Conservation (phyloP, 2,888 invertebrate genomes). For the Latrodectus elegans region DNA sequence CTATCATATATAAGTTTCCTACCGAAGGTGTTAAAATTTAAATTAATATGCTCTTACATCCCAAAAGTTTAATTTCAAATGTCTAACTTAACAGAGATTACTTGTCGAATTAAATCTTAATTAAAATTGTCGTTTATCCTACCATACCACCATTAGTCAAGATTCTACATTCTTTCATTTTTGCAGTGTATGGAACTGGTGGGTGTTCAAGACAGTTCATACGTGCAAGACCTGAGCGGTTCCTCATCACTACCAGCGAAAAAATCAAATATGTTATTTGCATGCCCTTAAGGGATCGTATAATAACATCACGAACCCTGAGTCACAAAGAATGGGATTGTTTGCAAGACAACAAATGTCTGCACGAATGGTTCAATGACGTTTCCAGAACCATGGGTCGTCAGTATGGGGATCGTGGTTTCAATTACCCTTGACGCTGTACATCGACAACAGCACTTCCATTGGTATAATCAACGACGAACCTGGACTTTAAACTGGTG, state of each 20-base stretch:
- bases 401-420: constrained; percentile 23
- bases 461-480: constrained; percentile 24
- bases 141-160: background rate
- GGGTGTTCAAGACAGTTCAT: constrained; percentile 1
- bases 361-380: constrained; percentile 16
- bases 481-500: constrained; percentile 10
- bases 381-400: constrained; percentile 21
- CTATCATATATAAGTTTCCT: no score
- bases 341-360: constrained; percentile 35
- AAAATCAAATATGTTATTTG: constrained; percentile 22
- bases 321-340: constrained; percentile 23
- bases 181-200: constrained; percentile 18
- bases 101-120: background rate
- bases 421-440: constrained; percentile 20
- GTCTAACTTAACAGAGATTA: no score
- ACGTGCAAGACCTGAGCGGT: constrained; percentile 26
- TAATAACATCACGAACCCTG: constrained; percentile 24
- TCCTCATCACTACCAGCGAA: constrained; percentile 25
- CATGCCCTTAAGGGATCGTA: constrained; percentile 27
- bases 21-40: no score
- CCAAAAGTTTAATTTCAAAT: no score
- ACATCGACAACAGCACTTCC: constrained; percentile 11
- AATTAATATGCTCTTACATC: no score
- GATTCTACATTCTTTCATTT: constrained; percentile 4
- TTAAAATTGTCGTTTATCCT: background rate